A percentile compares a stretch with the other conserved stretches of the same genome.
Evolutionary conservation across 2,888 invertebrate genomes (phyloP).

Genomic region (Mongoloraphidia duomilia): DNA sequence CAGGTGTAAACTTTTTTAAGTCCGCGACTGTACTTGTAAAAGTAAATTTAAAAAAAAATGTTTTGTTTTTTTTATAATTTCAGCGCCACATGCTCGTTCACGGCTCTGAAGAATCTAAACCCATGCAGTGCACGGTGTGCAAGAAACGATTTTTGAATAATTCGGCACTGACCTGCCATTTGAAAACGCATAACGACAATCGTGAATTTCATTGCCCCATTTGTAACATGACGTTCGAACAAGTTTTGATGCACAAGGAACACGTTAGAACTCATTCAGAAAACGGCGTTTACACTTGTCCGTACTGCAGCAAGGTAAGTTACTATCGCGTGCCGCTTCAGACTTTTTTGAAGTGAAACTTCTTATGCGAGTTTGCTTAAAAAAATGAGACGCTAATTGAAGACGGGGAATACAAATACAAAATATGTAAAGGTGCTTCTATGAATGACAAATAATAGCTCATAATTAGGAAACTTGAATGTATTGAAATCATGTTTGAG

Average conservation of each 20-base stretch:
- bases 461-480: too few species aligned
- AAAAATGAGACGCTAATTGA: too few species aligned
- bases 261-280: slow-evolving; percentile 50
- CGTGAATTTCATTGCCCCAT: slow-evolving; percentile 58
- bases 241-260: slow-evolving; percentile 45
- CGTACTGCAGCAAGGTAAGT: slow-evolving; percentile 50
- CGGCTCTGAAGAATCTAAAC: slow-evolving; percentile 51
- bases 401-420: too few species aligned
- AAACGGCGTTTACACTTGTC: slow-evolving; percentile 52
- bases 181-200: slow-evolving; percentile 50
- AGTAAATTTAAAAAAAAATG: too few species aligned
- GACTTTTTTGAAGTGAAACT: too few species aligned
- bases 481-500: too few species aligned
- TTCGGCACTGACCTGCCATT: slow-evolving; percentile 55
- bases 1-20: too few species aligned
- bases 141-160: slow-evolving; percentile 54
- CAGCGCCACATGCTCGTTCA: slow-evolving; percentile 51
- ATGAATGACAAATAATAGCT: too few species aligned
- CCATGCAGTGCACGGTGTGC: slow-evolving; percentile 49
- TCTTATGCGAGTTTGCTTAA: too few species aligned
- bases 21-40: too few species aligned
- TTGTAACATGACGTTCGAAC: slow-evolving; percentile 52
- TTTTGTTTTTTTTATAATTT: slow-evolving; percentile 14
- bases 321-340: too few species aligned
- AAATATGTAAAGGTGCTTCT: too few species aligned